These are phyloP conservation scores for Pseudomyrmex concolor DNA, from an alignment of 1,140 invertebrate species.

Conservation along the genomic window DNA sequence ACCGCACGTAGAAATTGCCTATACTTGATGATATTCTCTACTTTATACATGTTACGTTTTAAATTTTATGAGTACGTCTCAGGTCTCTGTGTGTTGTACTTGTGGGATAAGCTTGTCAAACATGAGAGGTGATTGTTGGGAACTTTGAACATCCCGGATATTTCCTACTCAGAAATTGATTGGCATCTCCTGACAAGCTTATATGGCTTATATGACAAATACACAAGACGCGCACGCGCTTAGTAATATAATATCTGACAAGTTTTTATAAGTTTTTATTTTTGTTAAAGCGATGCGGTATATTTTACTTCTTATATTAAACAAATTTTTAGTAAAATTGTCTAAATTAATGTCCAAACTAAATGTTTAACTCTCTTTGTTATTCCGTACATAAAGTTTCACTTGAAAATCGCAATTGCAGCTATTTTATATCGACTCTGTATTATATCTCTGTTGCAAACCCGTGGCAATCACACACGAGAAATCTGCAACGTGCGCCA, in stretches of 20 bases:
- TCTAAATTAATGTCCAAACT: neutral
- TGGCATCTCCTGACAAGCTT: slow-evolving; percentile 19
- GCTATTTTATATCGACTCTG: neutral
- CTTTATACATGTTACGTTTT: neutral
- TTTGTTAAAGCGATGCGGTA: too few species aligned
- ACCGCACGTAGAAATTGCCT: too few species aligned
- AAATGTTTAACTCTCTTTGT: neutral
- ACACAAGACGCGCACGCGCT: neutral
- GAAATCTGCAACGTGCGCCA: slow-evolving; percentile 12
- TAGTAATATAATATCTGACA: neutral
- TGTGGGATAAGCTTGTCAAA: slow-evolving; percentile 26
- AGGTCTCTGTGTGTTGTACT: neutral
- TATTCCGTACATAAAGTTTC: neutral
- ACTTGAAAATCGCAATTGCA: too few species aligned
- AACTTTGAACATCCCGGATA: slow-evolving; percentile 39
- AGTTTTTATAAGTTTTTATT: neutral
- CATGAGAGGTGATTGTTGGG: neutral
- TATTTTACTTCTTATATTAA: too few species aligned
- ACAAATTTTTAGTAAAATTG: too few species aligned
- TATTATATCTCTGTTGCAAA: neutral
- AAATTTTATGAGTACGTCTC: neutral
- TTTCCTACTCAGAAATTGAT: slow-evolving; percentile 33
- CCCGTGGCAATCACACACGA: neutral
- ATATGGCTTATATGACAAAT: neutral
- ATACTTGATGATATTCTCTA: neutral